Conservation (phyloP, 2,888 invertebrate genomes). For the Drepana falcataria region DNA sequence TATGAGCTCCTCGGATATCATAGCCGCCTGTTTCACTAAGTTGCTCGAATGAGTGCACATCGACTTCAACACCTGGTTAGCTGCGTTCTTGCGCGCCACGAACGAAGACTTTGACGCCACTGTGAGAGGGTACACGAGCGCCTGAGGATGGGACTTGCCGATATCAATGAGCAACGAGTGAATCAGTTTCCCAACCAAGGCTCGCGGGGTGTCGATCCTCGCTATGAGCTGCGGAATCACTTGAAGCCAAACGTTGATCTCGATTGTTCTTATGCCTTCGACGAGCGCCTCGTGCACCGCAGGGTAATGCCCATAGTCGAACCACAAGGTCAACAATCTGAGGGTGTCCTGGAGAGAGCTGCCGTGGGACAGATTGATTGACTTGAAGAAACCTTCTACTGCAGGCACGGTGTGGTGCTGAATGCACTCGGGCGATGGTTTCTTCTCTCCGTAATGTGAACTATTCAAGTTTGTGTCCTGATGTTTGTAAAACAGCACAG, state of each 20-base stretch:
- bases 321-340: constrained; percentile 97
- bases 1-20: constrained; percentile 98
- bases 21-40: constrained; percentile 95
- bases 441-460: constrained; percentile 32
- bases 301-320: constrained; percentile 96
- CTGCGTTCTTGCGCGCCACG: constrained; percentile 89
- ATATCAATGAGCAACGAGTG: constrained; percentile 97
- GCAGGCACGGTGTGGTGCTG: constrained; percentile 94
- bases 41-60: constrained; percentile 97
- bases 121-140: constrained; percentile 97
- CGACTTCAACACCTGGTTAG: constrained; percentile 94
- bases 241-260: constrained; percentile 99
- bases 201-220: constrained; percentile 95
- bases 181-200: constrained; percentile 92
- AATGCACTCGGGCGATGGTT: constrained; percentile 74
- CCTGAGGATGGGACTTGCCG: constrained; percentile 98
- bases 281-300: constrained; percentile 96
- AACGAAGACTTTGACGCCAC: constrained; percentile 98
- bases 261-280: constrained; percentile 94
- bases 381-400: constrained; percentile 96
- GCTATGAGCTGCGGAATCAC: constrained; percentile 99
- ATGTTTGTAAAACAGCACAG: constrained; percentile 83
- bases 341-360: constrained; percentile 98
- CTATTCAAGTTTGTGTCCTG: constrained; percentile 52
- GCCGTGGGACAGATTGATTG: constrained; percentile 93